A percentile compares a stretch with the other conserved stretches of the same genome.
Evolutionary conservation across 2,888 invertebrate species (phyloP).

Genomic region (Coelinius sp.): DNA sequence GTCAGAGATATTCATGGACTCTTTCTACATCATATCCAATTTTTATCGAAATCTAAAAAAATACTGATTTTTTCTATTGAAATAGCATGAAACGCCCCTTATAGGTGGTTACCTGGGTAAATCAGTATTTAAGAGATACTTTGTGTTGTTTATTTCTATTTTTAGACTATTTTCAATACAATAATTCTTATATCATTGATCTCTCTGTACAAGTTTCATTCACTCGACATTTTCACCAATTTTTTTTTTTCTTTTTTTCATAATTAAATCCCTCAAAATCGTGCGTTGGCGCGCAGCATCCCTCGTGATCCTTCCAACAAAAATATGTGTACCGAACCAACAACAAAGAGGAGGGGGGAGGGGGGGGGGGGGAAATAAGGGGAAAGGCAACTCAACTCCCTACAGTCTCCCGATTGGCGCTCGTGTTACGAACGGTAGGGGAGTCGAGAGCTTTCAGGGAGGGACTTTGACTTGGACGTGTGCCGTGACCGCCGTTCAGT

Average conservation of each 20-base stretch:
- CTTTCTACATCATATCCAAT: too few relatives aligned
- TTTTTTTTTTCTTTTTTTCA: too few relatives aligned
- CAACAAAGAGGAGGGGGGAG: constrained; percentile 46
- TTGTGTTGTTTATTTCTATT: too few relatives aligned
- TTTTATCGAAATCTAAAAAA: too few relatives aligned
- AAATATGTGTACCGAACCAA: constrained; percentile 36
- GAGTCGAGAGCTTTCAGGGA: constrained; percentile 45
- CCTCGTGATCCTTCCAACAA: constrained; percentile 42
- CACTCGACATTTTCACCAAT: neutral
- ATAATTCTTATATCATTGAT: too few relatives aligned
- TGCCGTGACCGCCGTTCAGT: constrained; percentile 62
- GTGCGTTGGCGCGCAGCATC: constrained; percentile 42
- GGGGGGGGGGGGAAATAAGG: constrained; percentile 42
- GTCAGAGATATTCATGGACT: too few relatives aligned
- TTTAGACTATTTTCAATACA: too few relatives aligned
- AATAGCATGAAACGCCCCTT: too few relatives aligned
- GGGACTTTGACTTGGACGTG: constrained; percentile 58
- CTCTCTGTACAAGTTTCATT: too few relatives aligned
- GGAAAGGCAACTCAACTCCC: constrained; percentile 55
- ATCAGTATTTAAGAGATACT: neutral
- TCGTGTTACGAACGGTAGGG: constrained; percentile 40
- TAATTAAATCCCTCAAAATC: neutral
- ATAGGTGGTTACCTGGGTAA: constrained; percentile 42
- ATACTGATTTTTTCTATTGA: too few relatives aligned
- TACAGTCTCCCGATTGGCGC: constrained; percentile 50